Evolutionary conservation across 1,140 invertebrate species (phyloP).

Genomic region (Whitmania pigra): DNA sequence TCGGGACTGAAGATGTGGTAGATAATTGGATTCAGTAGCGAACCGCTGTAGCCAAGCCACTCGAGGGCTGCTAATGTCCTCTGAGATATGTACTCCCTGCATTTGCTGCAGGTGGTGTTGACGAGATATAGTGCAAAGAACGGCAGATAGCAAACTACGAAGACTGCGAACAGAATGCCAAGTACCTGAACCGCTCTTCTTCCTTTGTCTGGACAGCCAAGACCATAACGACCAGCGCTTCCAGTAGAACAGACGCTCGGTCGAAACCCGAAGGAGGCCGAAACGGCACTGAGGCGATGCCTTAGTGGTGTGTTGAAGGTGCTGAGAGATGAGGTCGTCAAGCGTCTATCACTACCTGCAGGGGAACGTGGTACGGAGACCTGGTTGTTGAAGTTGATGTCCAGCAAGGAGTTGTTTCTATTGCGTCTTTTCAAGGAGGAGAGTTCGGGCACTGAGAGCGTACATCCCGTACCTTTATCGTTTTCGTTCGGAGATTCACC

Average conservation of each 20-base stretch:
- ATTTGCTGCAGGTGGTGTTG: slow-evolving; percentile 24
- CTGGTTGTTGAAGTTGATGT: slow-evolving; percentile 2
- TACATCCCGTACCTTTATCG: no score
- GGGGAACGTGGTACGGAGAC: background rate
- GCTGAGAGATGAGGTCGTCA: slow-evolving; percentile 1
- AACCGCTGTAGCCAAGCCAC: slow-evolving; percentile 30
- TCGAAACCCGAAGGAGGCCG: slow-evolving; percentile 8
- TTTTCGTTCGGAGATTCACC: no score
- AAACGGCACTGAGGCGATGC: slow-evolving; percentile 4
- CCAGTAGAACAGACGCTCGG: slow-evolving; percentile 17
- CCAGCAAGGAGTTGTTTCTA: background rate
- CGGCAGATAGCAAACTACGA: slow-evolving; percentile 30
- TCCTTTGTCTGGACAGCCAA: slow-evolving; percentile 16
- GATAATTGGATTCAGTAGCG: slow-evolving; percentile 31
- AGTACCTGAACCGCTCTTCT: slow-evolving; percentile 25
- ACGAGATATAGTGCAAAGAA: slow-evolving; percentile 30
- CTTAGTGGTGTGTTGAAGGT: slow-evolving; percentile 7
- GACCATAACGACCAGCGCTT: slow-evolving; percentile 4
- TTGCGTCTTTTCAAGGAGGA: no score
- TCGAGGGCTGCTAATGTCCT: slow-evolving; percentile 25
- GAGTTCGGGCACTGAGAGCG: no score
- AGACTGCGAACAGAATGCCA: slow-evolving; percentile 29
- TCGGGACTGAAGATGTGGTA: slow-evolving; percentile 30
- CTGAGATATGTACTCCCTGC: slow-evolving; percentile 23
- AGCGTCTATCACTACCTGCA: background rate